These are phyloP conservation scores for Pseudochromis fuscus DNA, from an alignment of 2,797 vertebrate species.

Conservation along the genomic window DNA sequence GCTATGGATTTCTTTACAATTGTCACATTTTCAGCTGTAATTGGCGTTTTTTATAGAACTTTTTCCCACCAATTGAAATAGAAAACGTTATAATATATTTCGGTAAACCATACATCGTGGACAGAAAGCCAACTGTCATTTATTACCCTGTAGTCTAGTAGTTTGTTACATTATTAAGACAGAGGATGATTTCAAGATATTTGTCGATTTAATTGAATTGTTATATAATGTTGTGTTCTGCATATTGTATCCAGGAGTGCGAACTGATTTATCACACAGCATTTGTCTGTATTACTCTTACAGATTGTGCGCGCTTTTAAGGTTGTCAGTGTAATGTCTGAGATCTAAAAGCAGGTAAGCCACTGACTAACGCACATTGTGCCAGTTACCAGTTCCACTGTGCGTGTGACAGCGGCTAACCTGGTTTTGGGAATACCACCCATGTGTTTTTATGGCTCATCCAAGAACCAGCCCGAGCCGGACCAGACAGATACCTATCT, in stretches of 20 bases:
- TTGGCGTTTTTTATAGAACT: constrained; percentile 36
- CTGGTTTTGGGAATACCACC: constrained; percentile 91
- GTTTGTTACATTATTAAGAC: constrained; percentile 4
- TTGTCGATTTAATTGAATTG: background rate
- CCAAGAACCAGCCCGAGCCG: constrained; percentile 42
- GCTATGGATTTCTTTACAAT: background rate
- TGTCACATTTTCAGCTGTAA: constrained; percentile 7
- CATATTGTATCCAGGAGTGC: no score
- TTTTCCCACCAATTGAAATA: constrained; percentile 25
- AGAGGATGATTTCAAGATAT: background rate
- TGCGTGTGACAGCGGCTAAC: constrained; percentile 99
- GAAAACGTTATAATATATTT: constrained; percentile 21
- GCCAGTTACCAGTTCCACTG: constrained; percentile 94
- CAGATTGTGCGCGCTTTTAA: constrained; percentile 48
- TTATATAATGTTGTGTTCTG: background rate
- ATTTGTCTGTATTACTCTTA: constrained; percentile 38
- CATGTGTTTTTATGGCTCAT: constrained; percentile 25
- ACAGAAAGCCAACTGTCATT: constrained; percentile 19
- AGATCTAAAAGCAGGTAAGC: constrained; percentile 97
- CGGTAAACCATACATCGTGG: constrained; percentile 13
- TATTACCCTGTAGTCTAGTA: background rate
- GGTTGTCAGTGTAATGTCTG: constrained; percentile 26
- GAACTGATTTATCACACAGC: constrained; percentile 25
- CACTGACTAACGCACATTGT: constrained; percentile 99
- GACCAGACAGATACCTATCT: constrained; percentile 45